Conservation (phyloP, 2,113 vertebrate genomes). For the Ursus arctos region DNA sequence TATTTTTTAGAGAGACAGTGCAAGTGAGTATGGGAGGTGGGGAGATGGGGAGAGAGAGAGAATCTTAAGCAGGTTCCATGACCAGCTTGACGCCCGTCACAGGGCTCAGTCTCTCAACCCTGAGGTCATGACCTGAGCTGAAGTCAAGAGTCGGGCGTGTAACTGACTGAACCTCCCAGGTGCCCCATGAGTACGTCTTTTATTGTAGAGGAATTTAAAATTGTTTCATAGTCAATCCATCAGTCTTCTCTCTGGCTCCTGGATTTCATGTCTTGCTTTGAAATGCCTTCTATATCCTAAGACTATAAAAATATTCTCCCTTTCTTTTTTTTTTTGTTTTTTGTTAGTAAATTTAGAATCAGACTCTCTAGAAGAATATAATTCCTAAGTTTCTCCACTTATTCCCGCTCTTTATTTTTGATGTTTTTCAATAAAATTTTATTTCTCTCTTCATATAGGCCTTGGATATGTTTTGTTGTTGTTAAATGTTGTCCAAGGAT, state of each 20-base stretch:
- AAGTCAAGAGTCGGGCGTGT: not conserved
- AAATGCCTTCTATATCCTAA: not conserved
- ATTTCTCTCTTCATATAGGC: not conserved
- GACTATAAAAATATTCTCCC: not conserved
- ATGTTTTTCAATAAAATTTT: not conserved
- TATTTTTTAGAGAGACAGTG: not conserved
- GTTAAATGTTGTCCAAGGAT: not conserved
- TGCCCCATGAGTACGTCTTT: not conserved
- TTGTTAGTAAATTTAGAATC: not conserved
- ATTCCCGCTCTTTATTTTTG: not conserved
- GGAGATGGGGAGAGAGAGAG: not conserved
- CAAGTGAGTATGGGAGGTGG: not conserved
- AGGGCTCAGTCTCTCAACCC: not conserved
- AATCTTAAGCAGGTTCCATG: not conserved
- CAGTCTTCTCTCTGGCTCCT: not conserved
- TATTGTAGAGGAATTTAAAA: not conserved
- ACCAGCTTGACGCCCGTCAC: not conserved
- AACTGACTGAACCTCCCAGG: not conserved
- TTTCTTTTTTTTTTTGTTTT: not conserved
- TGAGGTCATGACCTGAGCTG: not conserved
- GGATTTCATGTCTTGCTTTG: not conserved
- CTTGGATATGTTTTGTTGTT: not conserved
- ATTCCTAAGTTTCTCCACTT: not conserved
- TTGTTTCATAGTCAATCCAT: not conserved
- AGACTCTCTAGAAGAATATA: not conserved